A percentile compares a stretch with the other conserved stretches of the same genome.
These are phyloP conservation scores for Tipula unca DNA, from an alignment of 2,888 invertebrate species.

Conservation along the genomic window DNA sequence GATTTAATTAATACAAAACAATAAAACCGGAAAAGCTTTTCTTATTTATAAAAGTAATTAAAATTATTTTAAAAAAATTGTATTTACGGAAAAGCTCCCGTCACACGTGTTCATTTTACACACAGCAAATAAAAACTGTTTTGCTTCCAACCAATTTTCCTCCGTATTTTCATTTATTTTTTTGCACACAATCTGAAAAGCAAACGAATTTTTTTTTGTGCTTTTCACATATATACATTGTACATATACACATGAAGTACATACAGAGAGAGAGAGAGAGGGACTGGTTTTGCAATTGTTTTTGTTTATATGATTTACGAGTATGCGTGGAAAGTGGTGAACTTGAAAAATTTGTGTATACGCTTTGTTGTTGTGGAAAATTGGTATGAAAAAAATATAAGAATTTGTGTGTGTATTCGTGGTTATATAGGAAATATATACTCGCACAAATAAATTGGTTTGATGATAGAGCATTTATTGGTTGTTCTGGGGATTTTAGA, in stretches of 20 bases:
- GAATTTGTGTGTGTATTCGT: neutral
- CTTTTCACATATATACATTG: neutral
- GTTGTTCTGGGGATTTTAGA: neutral
- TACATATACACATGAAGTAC: neutral
- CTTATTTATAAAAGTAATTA: neutral
- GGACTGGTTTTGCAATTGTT: neutral
- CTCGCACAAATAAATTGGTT: neutral
- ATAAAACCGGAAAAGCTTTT: neutral
- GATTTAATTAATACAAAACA: neutral
- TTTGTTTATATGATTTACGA: conserved; percentile 3
- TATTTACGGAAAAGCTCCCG: neutral
- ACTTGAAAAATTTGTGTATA: neutral
- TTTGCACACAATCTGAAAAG: neutral
- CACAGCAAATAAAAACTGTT: neutral
- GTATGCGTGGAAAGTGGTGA: conserved; percentile 2
- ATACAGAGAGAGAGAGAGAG: neutral
- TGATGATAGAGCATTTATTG: neutral
- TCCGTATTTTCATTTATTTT: neutral
- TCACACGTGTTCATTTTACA: neutral
- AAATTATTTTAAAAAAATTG: neutral
- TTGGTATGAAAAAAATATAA: neutral
- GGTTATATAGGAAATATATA: neutral
- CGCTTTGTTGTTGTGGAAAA: neutral
- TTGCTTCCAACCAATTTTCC: neutral
- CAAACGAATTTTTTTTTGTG: neutral